Conservation (phyloP, 2,113 vertebrate genomes). For the Pseudopipra pipra region DNA sequence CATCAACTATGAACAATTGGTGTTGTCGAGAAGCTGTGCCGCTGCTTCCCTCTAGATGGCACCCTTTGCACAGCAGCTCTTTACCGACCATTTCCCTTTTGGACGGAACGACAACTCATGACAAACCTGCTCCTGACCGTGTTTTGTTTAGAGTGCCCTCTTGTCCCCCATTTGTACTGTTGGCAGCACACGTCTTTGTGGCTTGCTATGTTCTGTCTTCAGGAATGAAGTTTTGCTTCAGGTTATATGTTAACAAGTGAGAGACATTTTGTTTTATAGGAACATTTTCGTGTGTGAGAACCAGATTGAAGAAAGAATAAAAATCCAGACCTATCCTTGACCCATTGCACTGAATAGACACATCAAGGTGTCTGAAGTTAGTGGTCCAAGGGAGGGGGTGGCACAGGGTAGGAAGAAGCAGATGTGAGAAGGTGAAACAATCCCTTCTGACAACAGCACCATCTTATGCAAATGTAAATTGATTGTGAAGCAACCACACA, state of each 20-base stretch:
- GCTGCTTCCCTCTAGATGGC: constrained; percentile 39
- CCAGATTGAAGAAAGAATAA: neutral
- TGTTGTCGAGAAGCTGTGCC: neutral
- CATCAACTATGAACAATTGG: neutral
- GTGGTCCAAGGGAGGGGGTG: neutral
- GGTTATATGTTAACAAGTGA: neutral
- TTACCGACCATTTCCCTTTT: neutral
- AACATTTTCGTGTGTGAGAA: neutral
- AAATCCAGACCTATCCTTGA: neutral
- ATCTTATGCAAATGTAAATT: neutral
- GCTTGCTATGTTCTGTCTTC: neutral
- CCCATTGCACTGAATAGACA: neutral
- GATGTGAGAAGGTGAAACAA: neutral
- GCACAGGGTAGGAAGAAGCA: neutral
- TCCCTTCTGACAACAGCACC: neutral
- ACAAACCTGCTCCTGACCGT: neutral
- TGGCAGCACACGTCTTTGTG: neutral
- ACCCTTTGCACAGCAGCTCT: neutral
- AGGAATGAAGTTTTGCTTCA: neutral
- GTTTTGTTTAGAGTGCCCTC: neutral
- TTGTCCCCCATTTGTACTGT: neutral
- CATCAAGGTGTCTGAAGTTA: neutral
- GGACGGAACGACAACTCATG: neutral
- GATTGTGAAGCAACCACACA: neutral
- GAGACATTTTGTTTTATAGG: neutral